Base-by-base conservation (phyloP, 1,140 invertebrate genomes). In the Drosophila novamexicana region DNA sequence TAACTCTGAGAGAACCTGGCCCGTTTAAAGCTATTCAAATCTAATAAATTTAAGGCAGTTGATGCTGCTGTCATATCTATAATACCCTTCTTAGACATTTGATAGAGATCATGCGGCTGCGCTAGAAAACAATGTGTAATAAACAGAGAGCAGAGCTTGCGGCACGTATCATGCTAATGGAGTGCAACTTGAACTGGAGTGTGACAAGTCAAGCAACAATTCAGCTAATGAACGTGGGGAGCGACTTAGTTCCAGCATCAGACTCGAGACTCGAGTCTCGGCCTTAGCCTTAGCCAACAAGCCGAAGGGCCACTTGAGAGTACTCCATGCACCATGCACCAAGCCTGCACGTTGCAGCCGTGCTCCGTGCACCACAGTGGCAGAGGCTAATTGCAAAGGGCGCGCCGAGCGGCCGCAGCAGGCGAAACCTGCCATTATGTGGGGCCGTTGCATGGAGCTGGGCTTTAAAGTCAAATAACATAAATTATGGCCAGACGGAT, bases 381-480 rank as follows among this genome's bases (percentile, higher is more conserved):
- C 54, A 56, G 39, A 72, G 63, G 69, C 71, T 68, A 74, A 74
- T 74, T 74, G 71, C 65, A 62, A 68, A 61, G 71, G 71, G 56
- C 69, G 54, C 63, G 37, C 10, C 34, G 32, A 45, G 47, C 14
- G 58, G 65, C 10, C 40, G 32, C 53, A 50, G 34, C 40, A 16
- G 22, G 34, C 18, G 40, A 57, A 86, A 78, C 75, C 79, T 61
- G 53, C 83, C 88, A 86, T 86, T 88, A 88, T 88, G 75, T 42
- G 9, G 14, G 29, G 53, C 75, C 18, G 45, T 34, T 16, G 66
- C 42, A 36, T 22, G 37, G 56, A 37, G 52, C 61, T 16, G 66
- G 68, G 79, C 75, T 69, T 76, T 70, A 82, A 88, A 88, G 83
- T 79, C 83, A 86, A 86, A 86, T 86, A 86, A 88, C 83, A 86